Conservation (phyloP, 2,888 invertebrate species). For the Unio pictorum region DNA sequence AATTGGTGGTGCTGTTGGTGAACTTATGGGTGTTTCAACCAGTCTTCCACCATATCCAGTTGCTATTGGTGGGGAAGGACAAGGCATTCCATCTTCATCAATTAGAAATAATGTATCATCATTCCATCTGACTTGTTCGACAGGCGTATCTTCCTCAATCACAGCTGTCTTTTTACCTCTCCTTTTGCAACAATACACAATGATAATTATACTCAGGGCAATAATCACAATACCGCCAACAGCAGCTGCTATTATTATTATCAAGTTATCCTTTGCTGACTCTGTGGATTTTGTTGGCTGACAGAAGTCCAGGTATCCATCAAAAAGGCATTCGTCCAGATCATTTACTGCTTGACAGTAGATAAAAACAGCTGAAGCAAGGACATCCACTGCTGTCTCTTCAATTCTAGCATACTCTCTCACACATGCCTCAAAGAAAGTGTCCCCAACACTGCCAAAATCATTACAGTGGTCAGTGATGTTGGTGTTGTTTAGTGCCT, state of each 20-base stretch:
- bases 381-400: conserved; percentile 19
- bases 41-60: too few relatives aligned
- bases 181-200: not conserved
- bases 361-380: conserved; percentile 33
- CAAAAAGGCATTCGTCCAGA: conserved; percentile 39
- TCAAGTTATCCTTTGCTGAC: not conserved
- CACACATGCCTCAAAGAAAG: conserved; percentile 48
- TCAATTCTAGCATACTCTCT: conserved; percentile 31
- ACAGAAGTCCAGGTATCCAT: conserved; percentile 49
- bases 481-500: conserved; percentile 23
- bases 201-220: not conserved
- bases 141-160: too few relatives aligned
- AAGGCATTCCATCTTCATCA: too few relatives aligned
- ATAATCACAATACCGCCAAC: not conserved
- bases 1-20: too few relatives aligned
- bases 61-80: too few relatives aligned
- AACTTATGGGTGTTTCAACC: too few relatives aligned
- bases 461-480: conserved; percentile 24
- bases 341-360: conserved; percentile 44
- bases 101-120: too few relatives aligned
- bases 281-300: conserved; percentile 3
- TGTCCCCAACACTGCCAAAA: conserved; percentile 30
- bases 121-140: too few relatives aligned
- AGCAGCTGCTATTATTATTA: conserved; percentile 4
- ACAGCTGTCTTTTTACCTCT: conserved; percentile 6